Evolutionary conservation across 2,888 invertebrate genomes (phyloP), one percentile per base, ranked within the genome.

Genomic region (Sarcophaga carnaria): DNA sequence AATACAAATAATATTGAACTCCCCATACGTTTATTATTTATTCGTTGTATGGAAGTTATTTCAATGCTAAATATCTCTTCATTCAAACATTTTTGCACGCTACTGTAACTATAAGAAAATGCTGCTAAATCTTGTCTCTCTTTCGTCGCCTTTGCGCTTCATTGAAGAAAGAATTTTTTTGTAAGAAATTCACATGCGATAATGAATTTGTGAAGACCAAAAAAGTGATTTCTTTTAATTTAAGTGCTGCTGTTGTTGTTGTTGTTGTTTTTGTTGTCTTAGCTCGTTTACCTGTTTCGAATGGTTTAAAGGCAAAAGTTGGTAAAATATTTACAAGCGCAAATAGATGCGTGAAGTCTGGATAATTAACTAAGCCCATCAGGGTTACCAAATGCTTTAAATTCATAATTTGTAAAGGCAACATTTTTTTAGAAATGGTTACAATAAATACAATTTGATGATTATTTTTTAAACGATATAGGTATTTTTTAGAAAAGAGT

Each of bases 161-260:
- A 70, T 70, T 70, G n/a, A 77, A 47, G 22, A 22, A 37, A 17
- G 17, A 54, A 54, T 37, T 67, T 47, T 27, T 60, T 37, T 60
- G 60, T 74, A 25, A 3, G 22, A 47, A 47, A 49, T 70, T 78
- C 78, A 70, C 67, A 69, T 59, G 69, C 49, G 69, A 78, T 78
- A 78, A 45, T 37, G 17, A 66, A 67, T 37, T 45, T n/a, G 62
- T 14, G 37, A 67, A 37, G 22, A 77, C 14, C 54, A 17, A 14
- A 14, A 17, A 54, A 54, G 1, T 54, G 12, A 54, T 54, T 54
- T 54, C 4, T 54, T 14, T 54, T 54, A 14, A 10, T 49, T 6
- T 6, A 5, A 27, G 27, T 37, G 8, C 1, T 8, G 37, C 2
- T 37, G 37, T 37, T 14, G 14, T 14, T 54, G 10, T 11, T 49